Evolutionary conservation across 2,797 vertebrate genomes (phyloP).

Genomic region (Myotis pilosus): DNA sequence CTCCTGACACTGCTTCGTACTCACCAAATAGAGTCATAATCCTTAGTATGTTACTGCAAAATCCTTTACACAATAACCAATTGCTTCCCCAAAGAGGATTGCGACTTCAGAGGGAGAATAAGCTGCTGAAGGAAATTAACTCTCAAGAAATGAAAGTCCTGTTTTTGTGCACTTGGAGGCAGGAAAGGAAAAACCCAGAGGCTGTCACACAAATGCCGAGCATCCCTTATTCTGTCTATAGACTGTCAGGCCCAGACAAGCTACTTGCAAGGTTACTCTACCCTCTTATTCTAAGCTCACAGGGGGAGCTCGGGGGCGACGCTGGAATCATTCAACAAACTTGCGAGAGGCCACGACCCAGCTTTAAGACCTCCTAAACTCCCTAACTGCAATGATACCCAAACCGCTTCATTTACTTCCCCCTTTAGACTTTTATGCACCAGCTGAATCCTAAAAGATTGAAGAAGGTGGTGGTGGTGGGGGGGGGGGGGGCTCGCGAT

Average conservation of each 20-base stretch:
- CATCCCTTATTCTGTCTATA: constrained; percentile 17
- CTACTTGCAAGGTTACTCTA: background rate
- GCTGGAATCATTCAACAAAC: background rate
- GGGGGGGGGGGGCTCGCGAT: too few species aligned
- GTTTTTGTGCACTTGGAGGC: constrained; percentile 49
- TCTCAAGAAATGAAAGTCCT: constrained; percentile 73
- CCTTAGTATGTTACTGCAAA: constrained; percentile 72
- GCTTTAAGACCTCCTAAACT: constrained; percentile 19
- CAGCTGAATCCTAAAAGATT: background rate
- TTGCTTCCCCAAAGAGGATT: constrained; percentile 76
- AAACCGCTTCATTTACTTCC: background rate
- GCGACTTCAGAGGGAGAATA: constrained; percentile 73
- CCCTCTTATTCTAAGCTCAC: background rate
- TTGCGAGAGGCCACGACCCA: background rate
- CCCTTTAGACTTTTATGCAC: background rate
- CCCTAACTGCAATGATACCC: background rate
- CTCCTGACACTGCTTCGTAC: constrained; percentile 65
- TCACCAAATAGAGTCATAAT: constrained; percentile 76
- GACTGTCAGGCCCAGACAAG: background rate
- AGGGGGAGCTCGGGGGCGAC: too few species aligned
- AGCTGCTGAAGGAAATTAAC: constrained; percentile 76
- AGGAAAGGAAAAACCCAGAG: constrained; percentile 50
- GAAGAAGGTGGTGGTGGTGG: background rate
- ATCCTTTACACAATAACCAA: constrained; percentile 77
- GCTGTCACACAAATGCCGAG: constrained; percentile 31